Evolutionary conservation across 2,888 invertebrate species (phyloP).

Genomic region (Cepaea hortensis): DNA sequence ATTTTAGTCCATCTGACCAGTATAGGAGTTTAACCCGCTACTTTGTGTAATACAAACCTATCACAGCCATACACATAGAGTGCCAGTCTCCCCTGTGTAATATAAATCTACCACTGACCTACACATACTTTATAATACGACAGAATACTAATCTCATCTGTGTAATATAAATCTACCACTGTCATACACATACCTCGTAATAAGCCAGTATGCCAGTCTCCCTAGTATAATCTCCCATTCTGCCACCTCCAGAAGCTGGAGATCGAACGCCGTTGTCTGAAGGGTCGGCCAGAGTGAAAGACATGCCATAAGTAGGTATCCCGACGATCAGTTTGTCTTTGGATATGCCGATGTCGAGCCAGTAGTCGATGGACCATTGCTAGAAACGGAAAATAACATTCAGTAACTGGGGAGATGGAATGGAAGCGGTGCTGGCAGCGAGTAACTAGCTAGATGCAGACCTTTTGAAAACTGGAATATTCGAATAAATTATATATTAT

Average conservation of each 20-base stretch:
- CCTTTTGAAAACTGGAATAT: too few relatives aligned
- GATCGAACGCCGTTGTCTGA: constrained; percentile 82
- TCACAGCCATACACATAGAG: too few relatives aligned
- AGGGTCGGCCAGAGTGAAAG: constrained; percentile 61
- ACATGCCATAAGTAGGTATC: constrained; percentile 90
- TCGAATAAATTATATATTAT: too few relatives aligned
- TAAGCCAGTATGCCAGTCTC: constrained; percentile 96
- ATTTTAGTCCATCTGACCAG: too few relatives aligned
- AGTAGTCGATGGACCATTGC: constrained; percentile 67
- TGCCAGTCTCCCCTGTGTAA: too few relatives aligned
- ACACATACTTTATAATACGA: too few relatives aligned
- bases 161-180: too few relatives aligned
- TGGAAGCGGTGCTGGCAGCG: background rate
- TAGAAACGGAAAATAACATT: constrained; percentile 36
- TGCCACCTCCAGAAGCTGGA: constrained; percentile 90
- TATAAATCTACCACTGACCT: too few relatives aligned
- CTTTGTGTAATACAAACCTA: too few relatives aligned
- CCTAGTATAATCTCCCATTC: constrained; percentile 85
- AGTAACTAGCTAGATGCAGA: background rate
- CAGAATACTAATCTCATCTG: too few relatives aligned
- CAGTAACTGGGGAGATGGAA: too few relatives aligned
- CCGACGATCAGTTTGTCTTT: constrained; percentile 91
- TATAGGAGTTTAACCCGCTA: too few relatives aligned
- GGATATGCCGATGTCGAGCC: constrained; percentile 60
- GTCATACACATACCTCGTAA: constrained; percentile 83